These are phyloP conservation scores for Okapia johnstoni DNA, from an alignment of 2,113 vertebrate genomes.

Conservation along the genomic window DNA sequence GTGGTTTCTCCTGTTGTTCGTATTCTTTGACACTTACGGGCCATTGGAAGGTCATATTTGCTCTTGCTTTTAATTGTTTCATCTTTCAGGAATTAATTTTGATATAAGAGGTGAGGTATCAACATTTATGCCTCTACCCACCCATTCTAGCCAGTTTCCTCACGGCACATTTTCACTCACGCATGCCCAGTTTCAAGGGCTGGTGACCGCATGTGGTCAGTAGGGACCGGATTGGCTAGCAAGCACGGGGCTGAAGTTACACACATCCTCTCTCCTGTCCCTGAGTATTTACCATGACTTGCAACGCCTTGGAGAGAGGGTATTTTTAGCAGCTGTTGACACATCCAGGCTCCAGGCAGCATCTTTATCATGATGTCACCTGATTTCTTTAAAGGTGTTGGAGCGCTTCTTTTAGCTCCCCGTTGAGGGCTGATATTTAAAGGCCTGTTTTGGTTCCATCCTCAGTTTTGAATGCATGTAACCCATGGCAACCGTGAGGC, in stretches of 20 bases:
- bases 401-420: background rate
- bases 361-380: background rate
- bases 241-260: background rate
- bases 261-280: background rate
- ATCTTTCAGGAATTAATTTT: background rate
- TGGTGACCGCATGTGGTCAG: background rate
- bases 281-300: background rate
- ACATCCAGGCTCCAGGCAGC: background rate
- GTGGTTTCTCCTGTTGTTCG: background rate
- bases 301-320: background rate
- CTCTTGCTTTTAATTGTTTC: background rate
- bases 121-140: background rate
- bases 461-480: constrained; percentile 13
- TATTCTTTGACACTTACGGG: background rate
- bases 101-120: background rate
- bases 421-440: background rate
- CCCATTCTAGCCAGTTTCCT: background rate
- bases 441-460: constrained; percentile 6
- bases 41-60: background rate
- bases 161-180: background rate
- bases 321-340: constrained; percentile 38
- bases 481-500: constrained; percentile 29
- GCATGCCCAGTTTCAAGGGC: accelerated
- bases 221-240: accelerated
- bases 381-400: background rate